Base-by-base conservation (phyloP, 1,140 invertebrate genomes). In the Anthonomus grandis region DNA sequence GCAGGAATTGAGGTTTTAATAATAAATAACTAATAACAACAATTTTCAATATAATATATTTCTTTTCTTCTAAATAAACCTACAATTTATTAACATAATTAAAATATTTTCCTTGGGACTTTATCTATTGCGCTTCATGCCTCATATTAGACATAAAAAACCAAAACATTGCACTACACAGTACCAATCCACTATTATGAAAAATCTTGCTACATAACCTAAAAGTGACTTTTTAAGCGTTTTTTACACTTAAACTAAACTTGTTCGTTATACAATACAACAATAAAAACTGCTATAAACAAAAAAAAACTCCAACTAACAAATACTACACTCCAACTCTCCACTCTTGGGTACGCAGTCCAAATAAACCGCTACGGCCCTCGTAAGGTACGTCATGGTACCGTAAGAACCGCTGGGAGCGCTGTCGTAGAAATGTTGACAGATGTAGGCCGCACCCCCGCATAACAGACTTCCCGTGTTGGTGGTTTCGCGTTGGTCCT, bases 371-470 rank as follows among this genome's bases (percentile, higher is more conserved):
- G 89, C 87, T 12, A 93, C 83, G 0, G 94, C 90, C 66, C 92
- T 83, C 22, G 93, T 91, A 65, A 99, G 83, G 68, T 98, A 99
- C 0, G 94, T 96, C 92, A 98, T 97, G 13, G 96, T 98, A 50
- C 97, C 97, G 75, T 85, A 98, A 68, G 87, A 87, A 36, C 97
- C 97, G 73, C 93, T 97, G 4, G 97, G 97, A 15, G 97, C 96
- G 72, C 89, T 93, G 74, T 99, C 97, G 74, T 98, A 99, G 69
- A 99, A 91, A 76, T 97, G 93, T 75, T 93, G 90, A 75, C 96
- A 98, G 57, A 99, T 93, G 57, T 89, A 92, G 0, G 90, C 93
- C 31, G 93, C 91, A 25, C 95, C 95, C 25, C 90, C 90, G 71
- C 95, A 97, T 2, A 91, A 74, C 13, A 90, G 73, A 59, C 80